Conservation (phyloP, 2,888 invertebrate species). For the Phaonia tiefii region DNA sequence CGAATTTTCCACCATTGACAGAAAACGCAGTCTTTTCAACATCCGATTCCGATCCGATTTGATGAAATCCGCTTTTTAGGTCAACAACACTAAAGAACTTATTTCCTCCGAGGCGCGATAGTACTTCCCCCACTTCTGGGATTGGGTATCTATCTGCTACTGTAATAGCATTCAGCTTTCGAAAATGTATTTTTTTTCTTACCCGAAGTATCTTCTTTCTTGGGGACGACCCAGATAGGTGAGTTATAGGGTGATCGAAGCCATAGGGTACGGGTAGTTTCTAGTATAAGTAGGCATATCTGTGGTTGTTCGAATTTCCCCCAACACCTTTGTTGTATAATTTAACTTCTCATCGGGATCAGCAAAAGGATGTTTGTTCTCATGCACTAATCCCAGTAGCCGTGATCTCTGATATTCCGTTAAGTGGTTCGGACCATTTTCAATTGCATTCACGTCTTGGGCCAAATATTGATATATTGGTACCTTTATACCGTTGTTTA, state of each 20-base stretch:
- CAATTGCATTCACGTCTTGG: background rate
- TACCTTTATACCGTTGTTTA: background rate
- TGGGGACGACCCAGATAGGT: background rate
- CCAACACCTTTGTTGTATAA: background rate
- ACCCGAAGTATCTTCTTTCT: background rate
- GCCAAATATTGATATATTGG: background rate
- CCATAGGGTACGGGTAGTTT: background rate
- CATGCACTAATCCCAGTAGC: background rate
- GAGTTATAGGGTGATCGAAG: background rate
- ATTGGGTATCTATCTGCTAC: background rate
- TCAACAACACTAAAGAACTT: background rate
- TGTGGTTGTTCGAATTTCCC: background rate
- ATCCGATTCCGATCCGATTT: too few species aligned
- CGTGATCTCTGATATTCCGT: too few species aligned
- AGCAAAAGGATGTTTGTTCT: background rate
- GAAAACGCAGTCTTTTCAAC: too few species aligned
- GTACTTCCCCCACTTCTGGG: background rate
- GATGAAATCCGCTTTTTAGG: slow-evolving; percentile 14
- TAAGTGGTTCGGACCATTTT: too few species aligned
- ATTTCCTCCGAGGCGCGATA: background rate
- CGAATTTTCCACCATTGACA: too few species aligned
- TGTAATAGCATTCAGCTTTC: background rate
- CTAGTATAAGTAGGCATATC: background rate
- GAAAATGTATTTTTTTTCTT: background rate
- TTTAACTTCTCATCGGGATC: background rate